Evolutionary conservation across 1,140 invertebrate species (phyloP).

Genomic region (Paralvinella palmiformis): DNA sequence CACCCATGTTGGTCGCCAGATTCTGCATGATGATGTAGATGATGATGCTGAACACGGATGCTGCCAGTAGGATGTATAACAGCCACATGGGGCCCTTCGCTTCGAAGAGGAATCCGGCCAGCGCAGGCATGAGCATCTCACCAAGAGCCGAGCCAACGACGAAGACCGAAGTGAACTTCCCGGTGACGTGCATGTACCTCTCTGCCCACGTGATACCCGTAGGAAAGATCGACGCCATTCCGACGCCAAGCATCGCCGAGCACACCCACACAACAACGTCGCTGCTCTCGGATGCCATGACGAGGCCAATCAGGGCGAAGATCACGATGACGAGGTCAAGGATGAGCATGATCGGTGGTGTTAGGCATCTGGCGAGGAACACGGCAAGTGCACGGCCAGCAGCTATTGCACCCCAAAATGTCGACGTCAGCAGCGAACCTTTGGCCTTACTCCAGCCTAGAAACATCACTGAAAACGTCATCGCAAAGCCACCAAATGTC

Average conservation of each 20-base stretch:
- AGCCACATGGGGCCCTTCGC: conserved; percentile 37
- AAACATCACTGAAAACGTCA: conserved; percentile 45
- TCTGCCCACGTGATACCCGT: conserved; percentile 53
- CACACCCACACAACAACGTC: conserved; percentile 39
- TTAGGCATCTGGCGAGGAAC: conserved; percentile 46
- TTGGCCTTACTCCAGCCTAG: conserved; percentile 35
- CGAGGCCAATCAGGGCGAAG: conserved; percentile 44
- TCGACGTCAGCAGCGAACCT: conserved; percentile 46
- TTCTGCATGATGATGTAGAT: conserved; percentile 38
- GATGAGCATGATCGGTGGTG: conserved; percentile 43
- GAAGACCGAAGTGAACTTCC: conserved; percentile 52
- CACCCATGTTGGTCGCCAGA: conserved; percentile 24
- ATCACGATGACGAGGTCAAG: conserved; percentile 41
- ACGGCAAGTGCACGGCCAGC: conserved; percentile 32
- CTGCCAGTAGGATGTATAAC: conserved; percentile 42
- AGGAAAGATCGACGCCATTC: conserved; percentile 54
- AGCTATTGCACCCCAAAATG: conserved; percentile 54
- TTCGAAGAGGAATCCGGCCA: conserved; percentile 43
- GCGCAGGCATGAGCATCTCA: conserved; percentile 49
- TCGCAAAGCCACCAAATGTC: conserved; percentile 51
- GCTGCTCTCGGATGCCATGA: conserved; percentile 34
- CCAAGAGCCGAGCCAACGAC: conserved; percentile 52
- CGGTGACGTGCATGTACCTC: conserved; percentile 50
- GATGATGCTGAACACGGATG: conserved; percentile 28
- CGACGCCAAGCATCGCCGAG: conserved; percentile 46